These are phyloP conservation scores for Lutraria lutraria DNA, from an alignment of 2,888 invertebrate genomes.

Conservation along the genomic window DNA sequence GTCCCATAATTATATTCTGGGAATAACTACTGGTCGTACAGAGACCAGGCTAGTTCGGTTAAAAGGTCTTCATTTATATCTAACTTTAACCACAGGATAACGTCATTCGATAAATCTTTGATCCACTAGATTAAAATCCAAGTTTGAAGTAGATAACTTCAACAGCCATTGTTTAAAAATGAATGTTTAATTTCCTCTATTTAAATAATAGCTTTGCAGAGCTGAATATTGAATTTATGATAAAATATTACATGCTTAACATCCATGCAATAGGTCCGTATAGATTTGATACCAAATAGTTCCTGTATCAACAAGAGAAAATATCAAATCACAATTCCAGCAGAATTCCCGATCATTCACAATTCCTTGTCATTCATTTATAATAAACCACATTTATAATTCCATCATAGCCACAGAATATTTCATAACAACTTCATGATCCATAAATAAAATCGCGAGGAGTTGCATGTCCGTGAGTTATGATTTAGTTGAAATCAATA, in stretches of 20 bases:
- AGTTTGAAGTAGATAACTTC: background rate
- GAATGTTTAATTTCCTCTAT: background rate
- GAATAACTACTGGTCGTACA: too few relatives aligned
- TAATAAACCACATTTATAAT: background rate
- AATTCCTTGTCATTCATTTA: conserved; percentile 13
- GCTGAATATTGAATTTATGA: background rate
- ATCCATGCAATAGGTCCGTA: background rate
- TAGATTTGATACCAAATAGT: background rate
- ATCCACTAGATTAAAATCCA: too few relatives aligned
- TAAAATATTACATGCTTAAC: background rate
- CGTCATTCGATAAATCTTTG: too few relatives aligned
- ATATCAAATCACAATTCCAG: background rate
- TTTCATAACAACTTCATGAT: background rate
- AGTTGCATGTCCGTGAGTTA: background rate
- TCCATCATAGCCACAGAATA: background rate
- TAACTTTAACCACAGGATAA: too few relatives aligned
- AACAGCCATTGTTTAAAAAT: background rate
- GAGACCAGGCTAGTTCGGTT: too few relatives aligned
- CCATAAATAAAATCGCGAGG: background rate
- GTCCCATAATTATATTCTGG: too few relatives aligned
- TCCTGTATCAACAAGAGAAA: background rate
- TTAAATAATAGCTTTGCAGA: background rate
- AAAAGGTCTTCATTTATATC: too few relatives aligned
- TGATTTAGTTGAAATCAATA: background rate
- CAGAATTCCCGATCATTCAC: background rate